A percentile compares a stretch with the other conserved stretches of the same genome.
Conservation (phyloP, 2,113 vertebrate genomes). For the Chaetodon auriga region DNA sequence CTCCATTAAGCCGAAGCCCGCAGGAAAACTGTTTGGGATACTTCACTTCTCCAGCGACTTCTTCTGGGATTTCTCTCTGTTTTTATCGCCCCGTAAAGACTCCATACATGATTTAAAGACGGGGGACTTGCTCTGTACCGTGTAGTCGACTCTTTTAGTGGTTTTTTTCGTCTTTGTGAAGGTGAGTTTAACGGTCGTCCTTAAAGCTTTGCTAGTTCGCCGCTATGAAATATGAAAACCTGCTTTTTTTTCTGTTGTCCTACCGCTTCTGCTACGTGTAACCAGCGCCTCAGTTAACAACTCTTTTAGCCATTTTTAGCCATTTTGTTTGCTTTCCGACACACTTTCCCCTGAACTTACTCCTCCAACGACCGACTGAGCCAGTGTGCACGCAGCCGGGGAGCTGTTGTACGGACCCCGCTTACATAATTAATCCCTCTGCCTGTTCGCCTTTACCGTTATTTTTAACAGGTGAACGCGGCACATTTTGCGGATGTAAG, state of each 20-base stretch:
- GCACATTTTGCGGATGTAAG: slow-evolving; percentile 1
- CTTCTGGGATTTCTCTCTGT: slow-evolving; percentile 63
- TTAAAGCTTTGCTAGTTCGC: slow-evolving; percentile 39
- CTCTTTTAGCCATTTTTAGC: background rate
- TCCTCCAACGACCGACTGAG: background rate
- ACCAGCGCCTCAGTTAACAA: fast-evolving
- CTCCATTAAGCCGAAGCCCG: slow-evolving; percentile 85
- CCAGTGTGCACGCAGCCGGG: slow-evolving; percentile 38
- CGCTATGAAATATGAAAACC: slow-evolving; percentile 49
- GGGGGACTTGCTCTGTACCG: slow-evolving; percentile 47
- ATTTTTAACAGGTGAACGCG: slow-evolving; percentile 81
- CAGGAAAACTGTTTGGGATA: slow-evolving; percentile 83
- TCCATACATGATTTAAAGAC: slow-evolving; percentile 68
- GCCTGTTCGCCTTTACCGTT: slow-evolving; percentile 80
- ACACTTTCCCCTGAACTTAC: slow-evolving; percentile 8
- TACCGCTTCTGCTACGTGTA: background rate
- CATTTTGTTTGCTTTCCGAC: background rate
- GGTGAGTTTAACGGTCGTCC: slow-evolving; percentile 79
- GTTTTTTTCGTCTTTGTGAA: slow-evolving; percentile 78
- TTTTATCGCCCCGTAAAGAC: slow-evolving; percentile 16
- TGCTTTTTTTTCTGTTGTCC: background rate
- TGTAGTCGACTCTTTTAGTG: slow-evolving; percentile 64
- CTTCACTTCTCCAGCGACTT: slow-evolving; percentile 77
- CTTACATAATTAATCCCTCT: slow-evolving; percentile 74
- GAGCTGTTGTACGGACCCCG: slow-evolving; percentile 36